phyloP scores from a whole-genome alignment of 37 sponge, comb jelly and placozoan species.

The Dysidea cf. avara region DNA sequence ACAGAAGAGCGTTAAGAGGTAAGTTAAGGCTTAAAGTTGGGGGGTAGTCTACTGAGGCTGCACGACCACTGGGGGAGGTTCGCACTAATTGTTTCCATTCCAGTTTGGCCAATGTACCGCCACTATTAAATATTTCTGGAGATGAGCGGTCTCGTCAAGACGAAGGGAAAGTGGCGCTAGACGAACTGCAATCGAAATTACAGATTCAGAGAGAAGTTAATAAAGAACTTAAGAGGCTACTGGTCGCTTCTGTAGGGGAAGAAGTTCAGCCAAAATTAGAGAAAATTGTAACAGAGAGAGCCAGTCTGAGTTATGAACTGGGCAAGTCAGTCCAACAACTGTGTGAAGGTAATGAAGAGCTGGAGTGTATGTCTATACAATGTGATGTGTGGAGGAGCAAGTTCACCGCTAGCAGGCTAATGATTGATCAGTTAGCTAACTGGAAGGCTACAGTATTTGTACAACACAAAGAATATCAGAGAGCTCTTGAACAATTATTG shows the following conservation, averaged over 20 bases:
- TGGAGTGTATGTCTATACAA: slow-evolving; percentile 55
- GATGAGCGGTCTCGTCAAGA: too few species aligned
- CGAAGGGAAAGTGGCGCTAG: too few species aligned
- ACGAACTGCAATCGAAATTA: slow-evolving; percentile 26
- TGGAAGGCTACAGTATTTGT: slow-evolving; percentile 34
- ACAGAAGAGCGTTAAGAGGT: too few species aligned
- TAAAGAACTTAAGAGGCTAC: slow-evolving; percentile 62
- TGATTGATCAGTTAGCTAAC: slow-evolving; percentile 67
- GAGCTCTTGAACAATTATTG: slow-evolving; percentile 31
- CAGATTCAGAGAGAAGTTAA: slow-evolving; percentile 41
- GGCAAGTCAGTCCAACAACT: slow-evolving; percentile 43
- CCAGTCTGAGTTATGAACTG: slow-evolving; percentile 22
- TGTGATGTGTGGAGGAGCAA: slow-evolving; percentile 81
- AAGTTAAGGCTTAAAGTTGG: too few species aligned
- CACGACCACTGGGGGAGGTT: too few species aligned
- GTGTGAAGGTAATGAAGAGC: slow-evolving; percentile 45
- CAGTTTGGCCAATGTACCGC: too few species aligned
- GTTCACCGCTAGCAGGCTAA: slow-evolving; percentile 61
- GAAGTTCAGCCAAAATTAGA: slow-evolving; percentile 43
- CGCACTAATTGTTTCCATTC: too few species aligned
- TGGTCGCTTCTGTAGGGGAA: slow-evolving; percentile 72
- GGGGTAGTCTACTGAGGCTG: too few species aligned
- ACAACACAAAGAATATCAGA: slow-evolving; percentile 28
- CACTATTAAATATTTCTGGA: too few species aligned
- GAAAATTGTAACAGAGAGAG: slow-evolving; percentile 59